Base-by-base conservation (phyloP, 2,113 vertebrate genomes). In the Tachuris rubrigastra region DNA sequence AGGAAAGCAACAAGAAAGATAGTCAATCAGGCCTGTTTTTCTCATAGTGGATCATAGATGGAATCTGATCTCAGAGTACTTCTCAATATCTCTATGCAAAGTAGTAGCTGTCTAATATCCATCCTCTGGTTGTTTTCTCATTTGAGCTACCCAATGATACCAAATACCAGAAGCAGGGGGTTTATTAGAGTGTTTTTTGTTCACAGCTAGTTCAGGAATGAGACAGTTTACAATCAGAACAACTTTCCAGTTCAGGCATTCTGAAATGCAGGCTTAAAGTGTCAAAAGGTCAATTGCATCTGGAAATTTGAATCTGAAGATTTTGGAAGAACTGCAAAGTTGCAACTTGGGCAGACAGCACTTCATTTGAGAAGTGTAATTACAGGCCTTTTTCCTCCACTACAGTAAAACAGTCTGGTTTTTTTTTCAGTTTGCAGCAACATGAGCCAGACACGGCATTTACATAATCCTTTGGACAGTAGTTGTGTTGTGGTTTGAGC, bases 221-320 rank as follows among this genome's bases (percentile, higher is more conserved):
- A 74, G 42, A 44, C 13, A 55, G 25, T 37, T 85, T 2, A 5
- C 55, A 83, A 76, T 27, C 23, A 65, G 27, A 84, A 21, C 6
- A 72, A 41, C 35, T 52, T 93, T 33, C 53, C 30, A 59, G 39
- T 47, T 68, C 0, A 0, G 30, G 12, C 23, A 59, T 35, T 89
- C 58, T 52, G 39, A 71, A 89, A 76, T 4, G 2, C 12, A 72
- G n/a, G 5, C 3, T 68, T 1, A 46, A 11, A 47, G 19, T 27
- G 33, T 52, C 63, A 87, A 86, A 86, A 19, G 7, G 12, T 53
- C 12, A 55, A n/a, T 37, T 0, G 0, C 35, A 52, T 5, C 39
- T 33, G 39, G 35, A 92, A 72, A 79, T 68, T 25, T 37, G 47
- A 83, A 35, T 50, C 39, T 68, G 35, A 83, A 74, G n/a, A 30